Percentiles rank a stretch among this genome's conserved stretches.
These are phyloP conservation scores for Argyrosomus regius DNA, from an alignment of 2,797 vertebrate genomes.

Conservation along the genomic window DNA sequence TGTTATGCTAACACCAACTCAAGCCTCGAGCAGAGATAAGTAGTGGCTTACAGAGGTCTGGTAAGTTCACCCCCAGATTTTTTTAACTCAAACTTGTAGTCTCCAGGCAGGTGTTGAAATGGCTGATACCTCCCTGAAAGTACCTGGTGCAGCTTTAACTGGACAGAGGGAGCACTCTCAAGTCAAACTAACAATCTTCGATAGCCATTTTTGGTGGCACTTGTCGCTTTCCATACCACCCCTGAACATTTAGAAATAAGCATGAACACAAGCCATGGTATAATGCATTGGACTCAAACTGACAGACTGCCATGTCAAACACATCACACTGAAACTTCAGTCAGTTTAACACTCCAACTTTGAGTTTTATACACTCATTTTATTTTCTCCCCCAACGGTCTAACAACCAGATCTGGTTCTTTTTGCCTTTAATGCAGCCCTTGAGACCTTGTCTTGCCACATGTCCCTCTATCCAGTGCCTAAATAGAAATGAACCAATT, in stretches of 20 bases:
- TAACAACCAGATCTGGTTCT: constrained; percentile 40
- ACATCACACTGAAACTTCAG: constrained; percentile 26
- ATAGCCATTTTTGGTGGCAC: constrained; percentile 3
- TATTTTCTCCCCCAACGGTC: background rate
- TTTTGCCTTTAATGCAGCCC: constrained; percentile 46
- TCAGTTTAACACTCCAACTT: constrained; percentile 21
- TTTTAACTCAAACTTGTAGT: too few relatives aligned
- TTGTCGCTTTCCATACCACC: background rate
- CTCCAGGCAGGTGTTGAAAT: too few relatives aligned
- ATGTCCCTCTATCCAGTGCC: constrained; percentile 37
- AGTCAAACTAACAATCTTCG: background rate
- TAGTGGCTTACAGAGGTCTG: too few relatives aligned
- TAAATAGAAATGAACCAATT: constrained; percentile 70
- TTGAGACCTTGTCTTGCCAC: constrained; percentile 46
- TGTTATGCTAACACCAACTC: too few relatives aligned
- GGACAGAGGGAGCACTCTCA: background rate
- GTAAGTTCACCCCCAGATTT: too few relatives aligned
- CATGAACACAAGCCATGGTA: background rate
- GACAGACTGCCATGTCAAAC: constrained; percentile 36
- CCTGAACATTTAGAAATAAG: constrained; percentile 12
- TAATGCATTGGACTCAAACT: background rate
- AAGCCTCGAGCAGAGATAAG: too few relatives aligned
- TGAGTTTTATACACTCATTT: constrained; percentile 5
- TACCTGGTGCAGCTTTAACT: constrained; percentile 2
- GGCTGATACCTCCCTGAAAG: too few relatives aligned